Percentiles rank a stretch among this genome's conserved stretches.
These are phyloP conservation scores for Xenopus laevis DNA, from an alignment of 2,113 vertebrate genomes.

Conservation along the genomic window DNA sequence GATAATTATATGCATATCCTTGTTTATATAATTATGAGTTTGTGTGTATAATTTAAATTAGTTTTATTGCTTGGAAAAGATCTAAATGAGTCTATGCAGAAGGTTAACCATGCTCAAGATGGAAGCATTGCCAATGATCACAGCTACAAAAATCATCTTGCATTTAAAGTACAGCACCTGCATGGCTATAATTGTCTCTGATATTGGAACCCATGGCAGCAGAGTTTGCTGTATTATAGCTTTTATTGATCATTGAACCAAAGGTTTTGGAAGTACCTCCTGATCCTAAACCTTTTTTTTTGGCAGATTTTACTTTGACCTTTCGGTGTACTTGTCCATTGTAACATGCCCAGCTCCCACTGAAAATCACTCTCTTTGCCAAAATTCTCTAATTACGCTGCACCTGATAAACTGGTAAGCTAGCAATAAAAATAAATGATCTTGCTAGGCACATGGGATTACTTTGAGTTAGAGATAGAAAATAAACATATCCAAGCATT, in stretches of 20 bases:
- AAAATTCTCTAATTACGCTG: neutral
- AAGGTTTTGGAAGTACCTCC: neutral
- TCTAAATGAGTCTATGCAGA: conserved; percentile 48
- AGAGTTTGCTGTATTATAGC: conserved; percentile 16
- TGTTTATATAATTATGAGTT: conserved; percentile 50
- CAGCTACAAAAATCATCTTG: conserved; percentile 31
- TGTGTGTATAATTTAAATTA: conserved; percentile 34
- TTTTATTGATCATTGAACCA: conserved; percentile 21
- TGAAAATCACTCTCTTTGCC: conserved; percentile 6
- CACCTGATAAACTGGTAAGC: neutral
- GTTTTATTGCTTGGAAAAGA: conserved; percentile 41
- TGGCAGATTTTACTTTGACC: conserved; percentile 36
- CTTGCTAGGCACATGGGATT: conserved; percentile 19
- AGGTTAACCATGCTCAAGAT: conserved; percentile 35
- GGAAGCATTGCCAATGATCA: conserved; percentile 25
- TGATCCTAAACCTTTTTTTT: neutral
- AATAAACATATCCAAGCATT: neutral
- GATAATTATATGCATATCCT: conserved; percentile 51
- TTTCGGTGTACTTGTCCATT: conserved; percentile 12
- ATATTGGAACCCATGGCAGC: conserved; percentile 28
- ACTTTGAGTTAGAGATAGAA: neutral
- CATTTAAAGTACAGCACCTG: conserved; percentile 52
- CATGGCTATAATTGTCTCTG: conserved; percentile 23
- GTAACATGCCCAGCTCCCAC: conserved; percentile 6
- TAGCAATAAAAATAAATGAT: conserved; percentile 31